phyloP scores from a whole-genome alignment of 2,797 vertebrate genomes.

The Sphenodon punctatus region DNA sequence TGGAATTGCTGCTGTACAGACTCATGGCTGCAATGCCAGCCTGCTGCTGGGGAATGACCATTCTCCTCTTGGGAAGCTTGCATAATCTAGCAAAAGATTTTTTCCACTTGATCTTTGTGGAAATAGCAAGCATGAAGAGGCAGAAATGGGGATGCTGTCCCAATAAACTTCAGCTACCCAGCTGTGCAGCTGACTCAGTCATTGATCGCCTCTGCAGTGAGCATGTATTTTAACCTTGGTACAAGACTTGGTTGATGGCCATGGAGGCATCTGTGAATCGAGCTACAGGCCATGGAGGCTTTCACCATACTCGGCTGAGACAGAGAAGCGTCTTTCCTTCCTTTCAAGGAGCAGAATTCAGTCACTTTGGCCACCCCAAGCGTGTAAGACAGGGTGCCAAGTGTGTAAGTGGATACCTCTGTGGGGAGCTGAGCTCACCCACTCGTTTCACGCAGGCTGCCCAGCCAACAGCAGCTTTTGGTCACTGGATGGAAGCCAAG shows the following conservation, averaged over 20 bases:
- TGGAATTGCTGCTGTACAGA: too few relatives aligned
- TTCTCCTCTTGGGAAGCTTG: too few relatives aligned
- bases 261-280: too few relatives aligned
- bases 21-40: too few relatives aligned
- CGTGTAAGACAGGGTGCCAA: rapidly evolving
- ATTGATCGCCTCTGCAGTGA: rapidly evolving
- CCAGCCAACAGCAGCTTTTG: conserved; percentile 3
- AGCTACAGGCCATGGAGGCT: too few relatives aligned
- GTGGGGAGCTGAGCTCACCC: background rate
- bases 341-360: rapidly evolving
- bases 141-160: rapidly evolving
- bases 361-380: too few relatives aligned
- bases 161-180: background rate
- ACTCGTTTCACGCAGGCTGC: background rate
- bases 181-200: background rate
- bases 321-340: rapidly evolving
- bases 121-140: rapidly evolving
- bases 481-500: background rate
- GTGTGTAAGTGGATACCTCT: rapidly evolving
- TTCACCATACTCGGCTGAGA: rapidly evolving
- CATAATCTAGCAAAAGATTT: too few relatives aligned
- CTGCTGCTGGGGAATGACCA: rapidly evolving
- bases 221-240: rapidly evolving
- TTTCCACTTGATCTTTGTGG: background rate
- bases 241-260: too few relatives aligned